Evolutionary conservation across 2,113 vertebrate genomes (phyloP), one percentile per base, ranked within the genome.

Genomic region (Corydoras sp.): DNA sequence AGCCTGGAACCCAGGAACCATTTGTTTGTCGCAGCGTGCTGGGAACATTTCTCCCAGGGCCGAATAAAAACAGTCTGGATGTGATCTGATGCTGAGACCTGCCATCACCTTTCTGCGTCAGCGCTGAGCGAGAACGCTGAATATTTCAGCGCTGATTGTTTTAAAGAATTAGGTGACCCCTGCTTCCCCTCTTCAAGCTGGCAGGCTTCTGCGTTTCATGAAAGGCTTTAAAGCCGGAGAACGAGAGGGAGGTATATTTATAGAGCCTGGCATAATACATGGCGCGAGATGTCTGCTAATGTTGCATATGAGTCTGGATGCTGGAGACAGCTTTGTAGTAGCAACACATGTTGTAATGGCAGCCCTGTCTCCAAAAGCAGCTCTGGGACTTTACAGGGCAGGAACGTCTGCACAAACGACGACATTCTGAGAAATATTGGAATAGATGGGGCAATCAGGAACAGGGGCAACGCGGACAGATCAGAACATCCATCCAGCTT

Each of bases 101-200:
- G 35, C 50, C 18, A 1, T 62, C 53, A 15, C n/a, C 30, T 68
- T 15, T 49, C 51, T n/a, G 29, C 7, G 54, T 53, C 9, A 24
- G 6, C 56, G 35, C 35, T 43, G 35, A 65, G 71, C 58, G 2
- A 67, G 56, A 29, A 69, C 48, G 29, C 69, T 84, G 54, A 43
- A 80, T 81, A 83, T 84, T 83, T 82, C 80, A 85, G 79, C 61
- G 35, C 56, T 61, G 60, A 62, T 62, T 66, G 71, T 79, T 72
- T 74, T 29, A 67, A 77, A 84, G 83, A 80, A 77, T 75, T 64
- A 72, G 81, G 31, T 63, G 35, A 71, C 51, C 60, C 10, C 61
- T 62, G 35, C 35, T 43, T 43, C 35, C 35, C 35, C 35, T 43
- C 61, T 51, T 58, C 50, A 15, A 43, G 35, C 35, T 43, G 35